Base-by-base conservation (phyloP, 2,113 vertebrate species). In the Solea solea region DNA sequence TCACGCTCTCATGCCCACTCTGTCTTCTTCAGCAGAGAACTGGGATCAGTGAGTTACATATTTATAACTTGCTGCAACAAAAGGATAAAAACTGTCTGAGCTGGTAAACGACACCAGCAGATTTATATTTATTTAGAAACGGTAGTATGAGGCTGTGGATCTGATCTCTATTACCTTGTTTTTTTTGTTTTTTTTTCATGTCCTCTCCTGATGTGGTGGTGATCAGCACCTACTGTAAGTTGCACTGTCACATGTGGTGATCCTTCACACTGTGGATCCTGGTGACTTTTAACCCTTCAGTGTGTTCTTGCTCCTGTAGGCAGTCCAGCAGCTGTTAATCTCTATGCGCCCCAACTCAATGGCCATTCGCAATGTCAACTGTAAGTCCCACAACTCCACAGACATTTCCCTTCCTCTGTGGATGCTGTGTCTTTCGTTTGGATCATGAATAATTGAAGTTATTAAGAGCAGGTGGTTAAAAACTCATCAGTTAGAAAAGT, bases 151-250 rank as follows among this genome's bases (percentile, higher is more conserved):
- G 27, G 12, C n/a, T 11, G n/a, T 54, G 41, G 25, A 3, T 66
- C 51, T 78, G 61, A 67, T 58, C 16, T 57, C 16, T 57, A 41
- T 64, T 40, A 41, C n/a, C 49, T 55, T 66, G 3, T 46, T 27
- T 57, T 44, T 72, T 78, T 49, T 0, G 4, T 50, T 13, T 15
- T 10, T 39, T 64, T 27, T 6, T 71, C 64, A 67, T 76, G 72
- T 50, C n/a, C 16, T 62, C 28, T 61, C 41, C 58, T 78, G 70
- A 50, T 59, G 40, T 69, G 64, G 42, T 40, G 51, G 60, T 53
- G 62, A 69, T 61, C 54, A 69, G 76, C 77, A 75, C 73, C 12
- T 74, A 58, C 45, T 64, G 77, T 81, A 69, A 76, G 80, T 71
- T 4, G 0, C 13, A 57, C 21, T n/a, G 42, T 27, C 76, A 59